Conservation (phyloP, 2,888 invertebrate genomes). For the Drosophila mercatorum region DNA sequence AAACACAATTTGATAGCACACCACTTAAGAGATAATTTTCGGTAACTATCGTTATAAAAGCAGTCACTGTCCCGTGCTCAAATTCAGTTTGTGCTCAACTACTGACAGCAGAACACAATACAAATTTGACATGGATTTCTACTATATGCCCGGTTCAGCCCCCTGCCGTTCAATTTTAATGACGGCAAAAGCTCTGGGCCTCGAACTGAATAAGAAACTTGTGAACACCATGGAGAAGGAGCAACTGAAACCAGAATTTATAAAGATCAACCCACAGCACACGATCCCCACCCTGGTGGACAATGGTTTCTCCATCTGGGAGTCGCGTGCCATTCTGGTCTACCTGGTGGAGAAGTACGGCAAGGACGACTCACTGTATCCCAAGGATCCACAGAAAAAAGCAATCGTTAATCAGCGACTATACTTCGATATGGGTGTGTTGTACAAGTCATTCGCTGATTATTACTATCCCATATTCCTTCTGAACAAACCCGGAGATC, state of each 20-base stretch:
- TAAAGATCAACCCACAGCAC: slow-evolving; percentile 92
- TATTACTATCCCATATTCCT: slow-evolving; percentile 88
- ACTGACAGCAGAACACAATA: slow-evolving; percentile 6
- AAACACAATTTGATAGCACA: neutral
- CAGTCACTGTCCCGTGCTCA: neutral
- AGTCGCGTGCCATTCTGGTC: slow-evolving; percentile 92
- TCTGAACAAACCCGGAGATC: slow-evolving; percentile 86
- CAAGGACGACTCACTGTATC: slow-evolving; percentile 90
- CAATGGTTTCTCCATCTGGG: slow-evolving; percentile 91
- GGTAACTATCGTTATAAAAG: slow-evolving; percentile 28
- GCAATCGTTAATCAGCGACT: slow-evolving; percentile 91
- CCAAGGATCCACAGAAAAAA: slow-evolving; percentile 91
- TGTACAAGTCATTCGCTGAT: slow-evolving; percentile 88
- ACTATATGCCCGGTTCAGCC: slow-evolving; percentile 83
- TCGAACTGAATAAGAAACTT: slow-evolving; percentile 87
- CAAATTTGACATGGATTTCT: slow-evolving; percentile 51
- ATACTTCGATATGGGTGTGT: slow-evolving; percentile 91
- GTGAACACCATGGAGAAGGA: slow-evolving; percentile 87
- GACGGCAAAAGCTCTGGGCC: slow-evolving; percentile 87
- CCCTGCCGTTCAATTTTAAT: slow-evolving; percentile 88
- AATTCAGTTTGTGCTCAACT: slow-evolving; percentile 2
- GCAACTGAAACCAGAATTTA: slow-evolving; percentile 88
- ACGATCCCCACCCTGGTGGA: slow-evolving; percentile 93
- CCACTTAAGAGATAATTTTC: slow-evolving; percentile 3
- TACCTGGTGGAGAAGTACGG: slow-evolving; percentile 93